Base-by-base conservation (phyloP, 2,113 vertebrate species). In the Acrocephalus arundinaceus region DNA sequence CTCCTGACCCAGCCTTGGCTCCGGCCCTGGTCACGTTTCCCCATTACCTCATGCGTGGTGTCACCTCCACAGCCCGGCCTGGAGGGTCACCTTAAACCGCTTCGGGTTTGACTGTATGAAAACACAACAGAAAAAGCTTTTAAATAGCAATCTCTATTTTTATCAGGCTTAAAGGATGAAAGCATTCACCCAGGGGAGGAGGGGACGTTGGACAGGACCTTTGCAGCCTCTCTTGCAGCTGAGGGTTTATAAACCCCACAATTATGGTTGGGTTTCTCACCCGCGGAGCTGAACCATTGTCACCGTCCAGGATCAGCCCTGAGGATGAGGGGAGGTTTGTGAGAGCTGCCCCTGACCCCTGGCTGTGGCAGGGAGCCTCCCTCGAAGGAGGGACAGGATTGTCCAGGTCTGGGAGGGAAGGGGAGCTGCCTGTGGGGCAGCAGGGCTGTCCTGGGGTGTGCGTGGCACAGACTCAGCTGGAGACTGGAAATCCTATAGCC, bases 41-140 rank as follows among this genome's bases (percentile, higher is more conserved):
- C 87, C 85, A 46, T 94, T 87, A 85, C 70, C 93, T 95, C 94
- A 91, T 81, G 80, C 3, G 2, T 24, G 27, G 46, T 89, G 89
- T 75, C 70, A 79, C 72, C 88, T 51, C 63, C 87, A 5, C 13
- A 8, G 74, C 77, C 21, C 13, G 2, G 21, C 51, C 68, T 3
- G 5, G 4, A 59, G 58, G 24, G n/a, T 5, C 66, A 0, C 27
- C 49, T 22, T 0, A 3, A 10, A 2, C 24, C 4, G 21, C 1
- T 2, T 0, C 7, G 16, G 27, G 1, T 2, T 17, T 6, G 2
- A 4, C 0, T 13, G 3, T 0, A 3, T 0, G 3, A 10, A 52
- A n/a, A 62, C 35, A 0, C 0, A 0, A 13, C 0, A 18, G 1
- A 4, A 15, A 27, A 11, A 10, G 25, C 72, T 67, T 45, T 54